Base-by-base conservation (phyloP, 2,888 invertebrate genomes). In the Blomia tropicalis region DNA sequence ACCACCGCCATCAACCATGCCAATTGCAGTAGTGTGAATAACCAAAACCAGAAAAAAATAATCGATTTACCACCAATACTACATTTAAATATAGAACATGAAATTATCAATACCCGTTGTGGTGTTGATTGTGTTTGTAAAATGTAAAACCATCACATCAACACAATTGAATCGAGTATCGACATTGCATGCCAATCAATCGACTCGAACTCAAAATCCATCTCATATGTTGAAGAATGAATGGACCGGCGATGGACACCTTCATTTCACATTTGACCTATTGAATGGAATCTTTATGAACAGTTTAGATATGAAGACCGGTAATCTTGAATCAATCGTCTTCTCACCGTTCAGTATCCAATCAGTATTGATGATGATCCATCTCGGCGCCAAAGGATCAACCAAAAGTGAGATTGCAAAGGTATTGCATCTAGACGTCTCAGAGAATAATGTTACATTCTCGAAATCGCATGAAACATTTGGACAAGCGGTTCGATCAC, bases 321-420 rank as follows among this genome's bases (percentile, higher is more conserved):
- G 59, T 7, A 23, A 58, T 23, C 30, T 66, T 25, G 58, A 66
- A 47, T 64, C 66, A 14, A n/a, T 72, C 7, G 73, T 75, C 63
- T 67, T 74, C 62, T 75, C 75, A 1, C 75, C 76, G 0, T 69
- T 73, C 64, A 73, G 74, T 63, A 71, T 76, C 31, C 70, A 71
- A 36, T 69, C 71, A 19, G 74, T 73, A n/a, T 67, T 76, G 63
- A 70, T 72, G 32, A 73, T 76, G 73, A 70, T 73, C 19, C 71
- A 71, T 32, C 67, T 71, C 5, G 76, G 76, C 14, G 73, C 76
- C 17, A 68, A 67, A 51, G 71, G 70, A 2, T 67, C 71, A 25
- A 76, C 76, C 5, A 68, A 68, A 22, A 58, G 65, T 43, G 70
- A 69, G 58, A 68, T 69, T 29, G 65, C 66, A n/a, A 58, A 64